A percentile compares a stretch with the other conserved stretches of the same genome.
phyloP scores from a whole-genome alignment of 2,113 vertebrate genomes.

The Chamaea fasciata region DNA sequence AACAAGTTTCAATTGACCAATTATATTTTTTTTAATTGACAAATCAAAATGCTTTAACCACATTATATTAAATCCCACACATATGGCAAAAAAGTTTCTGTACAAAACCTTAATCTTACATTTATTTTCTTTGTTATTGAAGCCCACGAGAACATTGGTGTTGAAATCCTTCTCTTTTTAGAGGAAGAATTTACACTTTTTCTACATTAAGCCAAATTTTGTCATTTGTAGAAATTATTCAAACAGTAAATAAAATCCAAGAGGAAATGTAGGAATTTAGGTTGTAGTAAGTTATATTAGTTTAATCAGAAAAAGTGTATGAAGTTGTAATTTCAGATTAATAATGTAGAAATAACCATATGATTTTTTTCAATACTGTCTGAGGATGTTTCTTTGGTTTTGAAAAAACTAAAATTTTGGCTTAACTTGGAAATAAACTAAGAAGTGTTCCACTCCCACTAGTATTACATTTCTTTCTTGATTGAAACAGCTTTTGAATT shows the following conservation, averaged over 20 bases:
- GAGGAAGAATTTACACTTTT: background rate
- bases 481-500: background rate
- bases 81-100: background rate
- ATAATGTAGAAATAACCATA: background rate
- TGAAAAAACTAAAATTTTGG: background rate
- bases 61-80: background rate
- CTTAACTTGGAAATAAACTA: background rate
- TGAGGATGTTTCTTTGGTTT: background rate
- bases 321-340: background rate
- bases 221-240: background rate
- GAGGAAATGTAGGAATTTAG: background rate
- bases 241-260: background rate
- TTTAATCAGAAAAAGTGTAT: background rate
- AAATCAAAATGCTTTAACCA: background rate
- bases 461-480: background rate
- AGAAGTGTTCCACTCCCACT: background rate
- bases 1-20: background rate
- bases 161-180: background rate
- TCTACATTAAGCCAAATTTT: background rate
- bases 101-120: background rate
- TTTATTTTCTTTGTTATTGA: background rate
- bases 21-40: background rate
- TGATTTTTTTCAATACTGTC: background rate
- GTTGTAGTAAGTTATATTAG: background rate
- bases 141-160: background rate